phyloP scores from a whole-genome alignment of 2,113 vertebrate genomes.

The Gnathonemus echidnorhynchus region DNA sequence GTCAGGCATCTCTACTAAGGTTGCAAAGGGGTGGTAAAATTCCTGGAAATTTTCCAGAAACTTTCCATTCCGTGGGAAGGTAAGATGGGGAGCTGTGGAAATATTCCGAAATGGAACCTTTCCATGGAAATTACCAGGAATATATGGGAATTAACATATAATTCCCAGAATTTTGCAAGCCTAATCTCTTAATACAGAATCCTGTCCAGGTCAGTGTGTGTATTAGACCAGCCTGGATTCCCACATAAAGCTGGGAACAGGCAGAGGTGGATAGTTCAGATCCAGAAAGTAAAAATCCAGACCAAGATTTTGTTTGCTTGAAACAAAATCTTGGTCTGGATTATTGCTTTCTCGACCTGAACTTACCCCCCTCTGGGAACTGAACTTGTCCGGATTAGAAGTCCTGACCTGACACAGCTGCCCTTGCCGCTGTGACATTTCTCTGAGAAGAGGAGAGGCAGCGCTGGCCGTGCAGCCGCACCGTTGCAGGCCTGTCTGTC shows the following conservation, averaged over 20 bases:
- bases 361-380: background rate
- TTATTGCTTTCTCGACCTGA: background rate
- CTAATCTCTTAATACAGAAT: background rate
- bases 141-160: too few relatives aligned
- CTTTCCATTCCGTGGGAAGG: too few relatives aligned
- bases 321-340: background rate
- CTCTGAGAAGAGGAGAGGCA: background rate
- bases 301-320: background rate
- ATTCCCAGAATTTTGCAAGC: too few relatives aligned
- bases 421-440: background rate
- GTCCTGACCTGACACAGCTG: background rate
- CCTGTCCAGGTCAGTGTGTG: background rate
- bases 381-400: background rate
- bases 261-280: background rate
- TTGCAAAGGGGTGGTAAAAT: too few relatives aligned
- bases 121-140: too few relatives aligned
- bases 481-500: background rate
- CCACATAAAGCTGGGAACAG: background rate
- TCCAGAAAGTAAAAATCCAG: background rate
- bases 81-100: too few relatives aligned
- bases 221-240: background rate
- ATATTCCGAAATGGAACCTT: too few relatives aligned
- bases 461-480: background rate
- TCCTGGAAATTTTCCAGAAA: too few relatives aligned
- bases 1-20: background rate